Evolutionary conservation across 2,113 vertebrate genomes (phyloP).

Genomic region (Vanacampus margaritifer): DNA sequence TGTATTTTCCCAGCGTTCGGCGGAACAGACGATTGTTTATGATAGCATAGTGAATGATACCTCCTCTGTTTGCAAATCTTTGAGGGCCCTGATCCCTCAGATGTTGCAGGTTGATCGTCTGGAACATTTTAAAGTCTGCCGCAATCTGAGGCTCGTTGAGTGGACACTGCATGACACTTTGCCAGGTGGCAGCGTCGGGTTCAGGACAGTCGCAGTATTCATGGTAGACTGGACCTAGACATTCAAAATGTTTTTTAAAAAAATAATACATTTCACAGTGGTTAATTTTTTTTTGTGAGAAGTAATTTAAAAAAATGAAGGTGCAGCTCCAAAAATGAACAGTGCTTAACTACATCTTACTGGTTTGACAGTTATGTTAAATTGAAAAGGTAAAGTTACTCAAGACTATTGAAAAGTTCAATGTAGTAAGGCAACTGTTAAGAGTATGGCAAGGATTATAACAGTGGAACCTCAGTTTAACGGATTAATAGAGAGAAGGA

Average conservation of each 20-base stretch:
- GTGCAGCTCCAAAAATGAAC: too few relatives aligned
- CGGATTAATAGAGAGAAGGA: too few relatives aligned
- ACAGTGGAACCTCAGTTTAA: too few relatives aligned
- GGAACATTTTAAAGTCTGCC: slow-evolving; percentile 81
- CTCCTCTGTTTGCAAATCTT: slow-evolving; percentile 80
- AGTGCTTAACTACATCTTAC: too few relatives aligned
- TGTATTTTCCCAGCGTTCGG: slow-evolving; percentile 86
- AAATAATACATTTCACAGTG: not conserved
- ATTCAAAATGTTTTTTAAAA: not conserved
- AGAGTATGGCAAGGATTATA: too few relatives aligned
- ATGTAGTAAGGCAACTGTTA: too few relatives aligned
- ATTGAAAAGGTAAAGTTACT: too few relatives aligned
- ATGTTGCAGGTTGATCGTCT: slow-evolving; percentile 77
- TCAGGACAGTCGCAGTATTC: slow-evolving; percentile 89
- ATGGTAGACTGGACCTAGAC: slow-evolving; percentile 83
- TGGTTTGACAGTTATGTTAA: too few relatives aligned
- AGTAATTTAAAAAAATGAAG: too few relatives aligned
- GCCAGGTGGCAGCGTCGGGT: slow-evolving; percentile 73
- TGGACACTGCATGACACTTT: slow-evolving; percentile 76
- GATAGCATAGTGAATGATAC: slow-evolving; percentile 86
- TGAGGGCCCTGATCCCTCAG: slow-evolving; percentile 81
- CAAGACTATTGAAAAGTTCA: too few relatives aligned
- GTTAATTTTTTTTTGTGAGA: too few relatives aligned
- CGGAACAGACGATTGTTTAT: slow-evolving; percentile 81
- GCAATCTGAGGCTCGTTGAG: slow-evolving; percentile 77